phyloP scores from a whole-genome alignment of 2,113 vertebrate species.

The Pagrus major region DNA sequence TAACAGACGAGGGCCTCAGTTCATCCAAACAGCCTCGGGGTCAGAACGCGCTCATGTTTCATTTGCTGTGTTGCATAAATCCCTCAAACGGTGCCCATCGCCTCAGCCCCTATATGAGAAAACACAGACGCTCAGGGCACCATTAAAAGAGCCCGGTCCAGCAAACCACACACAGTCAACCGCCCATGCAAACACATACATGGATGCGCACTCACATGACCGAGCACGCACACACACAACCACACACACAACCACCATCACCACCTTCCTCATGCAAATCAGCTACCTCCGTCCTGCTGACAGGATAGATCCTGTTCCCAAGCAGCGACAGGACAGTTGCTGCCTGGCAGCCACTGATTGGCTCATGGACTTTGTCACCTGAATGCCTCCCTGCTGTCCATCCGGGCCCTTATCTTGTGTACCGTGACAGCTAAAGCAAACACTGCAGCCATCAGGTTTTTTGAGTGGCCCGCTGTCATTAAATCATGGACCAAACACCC shows the following conservation, averaged over 20 bases:
- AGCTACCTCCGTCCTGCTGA: constrained; percentile 13
- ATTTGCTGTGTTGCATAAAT: constrained; percentile 41
- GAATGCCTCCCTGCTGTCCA: constrained; percentile 19
- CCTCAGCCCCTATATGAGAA: constrained; percentile 15
- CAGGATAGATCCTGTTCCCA: constrained; percentile 51
- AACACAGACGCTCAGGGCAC: constrained; percentile 32
- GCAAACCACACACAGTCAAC: neutral
- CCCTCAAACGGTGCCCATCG: neutral
- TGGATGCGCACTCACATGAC: neutral
- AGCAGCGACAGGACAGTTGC: constrained; percentile 10
- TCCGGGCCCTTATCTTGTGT: constrained; percentile 65
- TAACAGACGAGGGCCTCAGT: neutral
- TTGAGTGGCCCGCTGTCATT: neutral
- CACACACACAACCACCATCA: neutral
- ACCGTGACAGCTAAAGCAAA: constrained; percentile 60
- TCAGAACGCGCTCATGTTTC: constrained; percentile 13
- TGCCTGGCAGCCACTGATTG: constrained; percentile 75
- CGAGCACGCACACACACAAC: neutral
- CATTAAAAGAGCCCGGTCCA: constrained; percentile 40
- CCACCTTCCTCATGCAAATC: constrained; percentile 68
- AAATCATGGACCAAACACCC: neutral
- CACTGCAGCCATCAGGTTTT: constrained; percentile 38
- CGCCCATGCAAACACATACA: constrained; percentile 16
- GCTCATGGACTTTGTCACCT: constrained; percentile 67
- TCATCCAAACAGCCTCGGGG: constrained; percentile 27